These are phyloP conservation scores for Bubalus kerabau DNA, from an alignment of 2,113 vertebrate genomes.

Conservation along the genomic window DNA sequence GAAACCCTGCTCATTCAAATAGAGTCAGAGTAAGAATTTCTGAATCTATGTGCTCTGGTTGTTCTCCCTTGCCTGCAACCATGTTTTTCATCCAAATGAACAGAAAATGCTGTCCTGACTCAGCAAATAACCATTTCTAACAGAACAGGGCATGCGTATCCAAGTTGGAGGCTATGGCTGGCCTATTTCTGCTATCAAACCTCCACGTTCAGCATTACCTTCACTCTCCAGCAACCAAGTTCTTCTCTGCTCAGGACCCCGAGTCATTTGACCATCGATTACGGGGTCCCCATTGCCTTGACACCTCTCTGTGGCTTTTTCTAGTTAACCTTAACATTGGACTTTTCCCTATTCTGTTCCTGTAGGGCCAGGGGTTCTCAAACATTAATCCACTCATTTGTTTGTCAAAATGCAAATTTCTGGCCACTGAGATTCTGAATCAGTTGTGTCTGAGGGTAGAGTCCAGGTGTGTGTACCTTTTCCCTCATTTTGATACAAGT, in stretches of 20 bases:
- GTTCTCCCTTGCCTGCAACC: not conserved
- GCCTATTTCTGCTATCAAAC: not conserved
- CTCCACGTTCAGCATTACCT: not conserved
- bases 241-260: not conserved
- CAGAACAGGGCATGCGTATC: not conserved
- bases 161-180: not conserved
- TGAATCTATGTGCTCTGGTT: not conserved
- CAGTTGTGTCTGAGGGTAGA: not conserved
- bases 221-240: not conserved
- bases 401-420: not conserved
- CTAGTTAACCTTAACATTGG: not conserved
- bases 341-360: not conserved
- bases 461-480: not conserved
- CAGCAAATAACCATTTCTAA: not conserved
- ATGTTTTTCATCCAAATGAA: not conserved
- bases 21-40: not conserved
- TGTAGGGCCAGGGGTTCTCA: not conserved
- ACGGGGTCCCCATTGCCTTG: not conserved
- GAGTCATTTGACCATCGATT: not conserved
- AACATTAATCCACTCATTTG: not conserved
- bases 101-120: not conserved
- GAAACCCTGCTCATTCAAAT: not conserved
- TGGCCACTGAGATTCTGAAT: not conserved
- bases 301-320: not conserved
- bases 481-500: not conserved